phyloP scores from a whole-genome alignment of 2,888 invertebrate genomes.

The Heliothis peltigera region DNA sequence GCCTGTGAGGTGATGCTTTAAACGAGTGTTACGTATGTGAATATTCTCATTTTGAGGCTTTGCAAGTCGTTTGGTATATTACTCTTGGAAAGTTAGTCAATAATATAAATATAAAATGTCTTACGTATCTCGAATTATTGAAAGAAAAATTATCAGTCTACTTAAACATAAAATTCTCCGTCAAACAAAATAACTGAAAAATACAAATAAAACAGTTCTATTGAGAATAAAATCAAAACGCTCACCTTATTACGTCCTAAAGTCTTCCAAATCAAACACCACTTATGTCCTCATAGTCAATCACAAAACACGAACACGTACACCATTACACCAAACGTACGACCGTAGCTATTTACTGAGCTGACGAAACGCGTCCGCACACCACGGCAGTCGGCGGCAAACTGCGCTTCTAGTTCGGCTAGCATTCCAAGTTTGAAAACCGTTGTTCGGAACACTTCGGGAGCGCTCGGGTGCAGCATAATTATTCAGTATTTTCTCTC shows the following conservation, averaged over 20 bases:
- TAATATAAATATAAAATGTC: too few species aligned
- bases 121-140: too few species aligned
- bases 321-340: slow-evolving; percentile 71
- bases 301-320: slow-evolving; percentile 67
- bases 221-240: background rate
- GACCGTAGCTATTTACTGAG: slow-evolving; percentile 48
- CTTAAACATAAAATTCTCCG: background rate
- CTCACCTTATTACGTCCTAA: slow-evolving; percentile 56
- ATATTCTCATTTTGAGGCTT: slow-evolving; percentile 9
- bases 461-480: slow-evolving; percentile 67
- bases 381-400: slow-evolving; percentile 66
- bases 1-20: slow-evolving; percentile 29
- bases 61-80: background rate
- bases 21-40: slow-evolving; percentile 9
- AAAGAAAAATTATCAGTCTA: too few species aligned
- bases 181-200: background rate
- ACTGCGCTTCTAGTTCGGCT: slow-evolving; percentile 72
- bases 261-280: slow-evolving; percentile 47
- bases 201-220: background rate
- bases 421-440: slow-evolving; percentile 72
- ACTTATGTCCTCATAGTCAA: slow-evolving; percentile 66
- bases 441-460: slow-evolving; percentile 70
- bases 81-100: fast-evolving
- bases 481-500: slow-evolving; percentile 65
- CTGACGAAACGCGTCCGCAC: slow-evolving; percentile 61